Evolutionary conservation across 2,113 vertebrate genomes (phyloP).

Genomic region (Spea multiplicata): DNA sequence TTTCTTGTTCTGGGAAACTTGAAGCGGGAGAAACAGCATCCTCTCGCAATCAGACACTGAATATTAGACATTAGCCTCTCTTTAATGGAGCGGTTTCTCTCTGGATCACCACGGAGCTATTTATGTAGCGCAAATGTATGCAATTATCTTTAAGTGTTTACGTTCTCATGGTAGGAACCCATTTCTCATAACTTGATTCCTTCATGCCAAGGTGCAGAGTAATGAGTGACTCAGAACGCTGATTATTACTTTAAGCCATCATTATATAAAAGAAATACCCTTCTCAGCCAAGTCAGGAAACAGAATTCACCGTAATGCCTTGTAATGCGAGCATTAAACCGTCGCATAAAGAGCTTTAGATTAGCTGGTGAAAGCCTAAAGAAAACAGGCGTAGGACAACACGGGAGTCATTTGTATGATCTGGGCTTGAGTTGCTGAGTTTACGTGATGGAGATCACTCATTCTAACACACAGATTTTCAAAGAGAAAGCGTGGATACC

Average conservation of each 20-base stretch:
- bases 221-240: slow-evolving; percentile 25
- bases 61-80: slow-evolving; percentile 49
- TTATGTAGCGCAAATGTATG: slow-evolving; percentile 49
- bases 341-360: background rate
- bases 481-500: too few species aligned
- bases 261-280: slow-evolving; percentile 33
- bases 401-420: background rate
- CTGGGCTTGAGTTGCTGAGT: background rate
- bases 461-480: too few species aligned
- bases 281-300: slow-evolving; percentile 21
- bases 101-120: slow-evolving; percentile 46
- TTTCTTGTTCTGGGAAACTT: slow-evolving; percentile 47
- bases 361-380: background rate
- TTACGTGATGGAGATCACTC: too few species aligned
- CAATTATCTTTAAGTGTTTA: slow-evolving; percentile 44
- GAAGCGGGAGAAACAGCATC: slow-evolving; percentile 50
- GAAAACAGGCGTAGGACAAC: background rate
- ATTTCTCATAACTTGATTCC: slow-evolving; percentile 39
- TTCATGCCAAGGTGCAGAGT: slow-evolving; percentile 3
- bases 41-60: slow-evolving; percentile 47
- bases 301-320: slow-evolving; percentile 12
- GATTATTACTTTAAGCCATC: slow-evolving; percentile 25
- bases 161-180: slow-evolving; percentile 36
- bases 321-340: background rate
- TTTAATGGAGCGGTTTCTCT: slow-evolving; percentile 49